Evolutionary conservation across 2,113 vertebrate genomes (phyloP).

Genomic region (Heliornis fulica): DNA sequence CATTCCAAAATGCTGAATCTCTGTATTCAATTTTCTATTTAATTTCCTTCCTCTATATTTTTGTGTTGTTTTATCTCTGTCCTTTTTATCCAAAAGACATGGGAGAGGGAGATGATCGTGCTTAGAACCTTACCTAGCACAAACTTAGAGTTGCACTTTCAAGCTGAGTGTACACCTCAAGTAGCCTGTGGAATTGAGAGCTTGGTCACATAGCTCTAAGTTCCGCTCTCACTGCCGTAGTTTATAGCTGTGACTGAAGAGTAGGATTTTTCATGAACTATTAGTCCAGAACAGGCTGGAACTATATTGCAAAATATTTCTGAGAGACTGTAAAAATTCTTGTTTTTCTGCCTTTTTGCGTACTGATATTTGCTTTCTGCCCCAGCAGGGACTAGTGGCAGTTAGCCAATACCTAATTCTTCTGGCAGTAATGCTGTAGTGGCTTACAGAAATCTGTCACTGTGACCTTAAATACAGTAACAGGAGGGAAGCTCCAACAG

Average conservation of each 20-base stretch:
- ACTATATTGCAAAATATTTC: not conserved
- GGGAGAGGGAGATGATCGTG: not conserved
- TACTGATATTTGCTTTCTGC: not conserved
- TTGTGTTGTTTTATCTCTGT: not conserved
- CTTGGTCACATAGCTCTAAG: not conserved
- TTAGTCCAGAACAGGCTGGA: not conserved
- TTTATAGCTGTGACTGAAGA: not conserved
- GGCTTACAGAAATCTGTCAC: not conserved
- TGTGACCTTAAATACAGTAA: not conserved
- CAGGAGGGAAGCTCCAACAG: not conserved
- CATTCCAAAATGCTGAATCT: not conserved
- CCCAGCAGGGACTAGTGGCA: not conserved
- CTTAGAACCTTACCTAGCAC: not conserved
- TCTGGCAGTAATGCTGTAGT: not conserved
- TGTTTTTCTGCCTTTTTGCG: no score
- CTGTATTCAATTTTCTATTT: not conserved
- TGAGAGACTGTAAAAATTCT: not conserved
- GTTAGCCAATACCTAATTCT: not conserved
- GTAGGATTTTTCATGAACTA: not conserved
- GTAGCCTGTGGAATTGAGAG: not conserved
- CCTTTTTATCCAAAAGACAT: not conserved
- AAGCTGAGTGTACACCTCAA: not conserved
- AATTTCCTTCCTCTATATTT: not conserved
- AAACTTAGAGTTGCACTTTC: not conserved
- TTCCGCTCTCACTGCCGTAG: fast-evolving